Percentiles rank a stretch among this genome's conserved stretches.
Evolutionary conservation across 64 coral and sea anemone species (phyloP).

Genomic region (Exaiptasia diaphana): DNA sequence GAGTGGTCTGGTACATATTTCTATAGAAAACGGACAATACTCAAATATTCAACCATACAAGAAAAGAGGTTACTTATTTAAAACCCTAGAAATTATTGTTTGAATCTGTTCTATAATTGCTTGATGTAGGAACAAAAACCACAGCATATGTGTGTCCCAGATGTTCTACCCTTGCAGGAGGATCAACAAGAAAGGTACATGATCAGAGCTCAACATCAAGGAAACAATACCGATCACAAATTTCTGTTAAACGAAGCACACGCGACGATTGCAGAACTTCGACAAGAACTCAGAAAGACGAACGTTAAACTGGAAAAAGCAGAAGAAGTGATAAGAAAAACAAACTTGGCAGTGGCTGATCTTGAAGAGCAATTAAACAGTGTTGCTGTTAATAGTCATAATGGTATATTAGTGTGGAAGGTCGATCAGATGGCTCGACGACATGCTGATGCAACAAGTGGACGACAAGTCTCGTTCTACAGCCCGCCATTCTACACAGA

Average conservation of each 20-base stretch:
- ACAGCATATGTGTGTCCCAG: too few relatives aligned
- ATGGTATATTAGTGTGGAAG: constrained; percentile 46
- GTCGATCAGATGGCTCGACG: constrained; percentile 18
- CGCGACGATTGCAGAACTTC: not conserved
- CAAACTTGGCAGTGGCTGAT: constrained; percentile 18
- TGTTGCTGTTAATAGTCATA: not conserved
- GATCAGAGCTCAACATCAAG: too few relatives aligned
- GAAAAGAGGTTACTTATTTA: too few relatives aligned
- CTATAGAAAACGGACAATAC: too few relatives aligned
- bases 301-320: not conserved
- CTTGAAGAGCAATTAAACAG: constrained; percentile 7
- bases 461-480: constrained; percentile 24
- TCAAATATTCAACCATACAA: too few relatives aligned
- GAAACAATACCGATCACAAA: constrained; percentile 30
- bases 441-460: not conserved
- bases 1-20: too few relatives aligned
- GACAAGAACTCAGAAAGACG: not conserved
- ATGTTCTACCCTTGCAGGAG: too few relatives aligned
- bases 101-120: too few relatives aligned
- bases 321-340: not conserved
- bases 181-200: too few relatives aligned
- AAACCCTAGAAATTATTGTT: too few relatives aligned
- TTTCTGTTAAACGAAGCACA: constrained; percentile 35
- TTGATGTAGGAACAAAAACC: too few relatives aligned
- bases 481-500: constrained; percentile 40